Evolutionary conservation across 2,888 invertebrate genomes (phyloP), one percentile per base, ranked within the genome.

Genomic region (Acholoe squamosa): DNA sequence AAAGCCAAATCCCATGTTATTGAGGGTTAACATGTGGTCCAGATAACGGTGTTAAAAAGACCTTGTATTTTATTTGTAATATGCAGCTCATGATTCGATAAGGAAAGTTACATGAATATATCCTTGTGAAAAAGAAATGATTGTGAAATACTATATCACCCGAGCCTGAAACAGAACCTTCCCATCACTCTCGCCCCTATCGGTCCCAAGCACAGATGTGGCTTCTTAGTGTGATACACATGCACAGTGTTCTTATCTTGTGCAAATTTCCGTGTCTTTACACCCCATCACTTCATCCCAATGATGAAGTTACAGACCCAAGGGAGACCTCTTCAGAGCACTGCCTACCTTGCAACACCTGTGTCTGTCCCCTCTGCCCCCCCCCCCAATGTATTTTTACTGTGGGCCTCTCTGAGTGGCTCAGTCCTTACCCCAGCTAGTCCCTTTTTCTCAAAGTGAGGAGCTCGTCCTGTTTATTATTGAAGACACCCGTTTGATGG

Each of bases 401-500:
- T 71, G 25, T 28, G n/a, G 34, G 34, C 14, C 80, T 5, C 43
- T 43, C 43, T 43, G n/a, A 80, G 43, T 43, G 0, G 80, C 80
- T 33, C 80, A 34, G 76, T 31, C 25, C 25, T 22, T 43, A 19
- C 80, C 33, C 43, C 43, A 12, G 22, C 76, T 28, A n/a, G 76
- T 76, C 31, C 31, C 16, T 76, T 25, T 31, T 31, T 43, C 10
- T 10, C 5, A 0, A 14, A 76, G 16, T 52, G 76, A 89, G 80
- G 25, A 43, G 31, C 34, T 71, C 28, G 31, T 34, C 43, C 5
- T 76, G 61, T 61, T 61, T 52, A 77, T 67, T 52, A 52, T 61
- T 84, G 84, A 84, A 80, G 90, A 77, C 71, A 52, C 51, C 86
- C 43, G 34, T 67, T 90, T 71, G 33, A 71, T 61, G 61, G 67